Evolutionary conservation across 2,888 invertebrate genomes (phyloP).

Genomic region (Ectemnius continuus): DNA sequence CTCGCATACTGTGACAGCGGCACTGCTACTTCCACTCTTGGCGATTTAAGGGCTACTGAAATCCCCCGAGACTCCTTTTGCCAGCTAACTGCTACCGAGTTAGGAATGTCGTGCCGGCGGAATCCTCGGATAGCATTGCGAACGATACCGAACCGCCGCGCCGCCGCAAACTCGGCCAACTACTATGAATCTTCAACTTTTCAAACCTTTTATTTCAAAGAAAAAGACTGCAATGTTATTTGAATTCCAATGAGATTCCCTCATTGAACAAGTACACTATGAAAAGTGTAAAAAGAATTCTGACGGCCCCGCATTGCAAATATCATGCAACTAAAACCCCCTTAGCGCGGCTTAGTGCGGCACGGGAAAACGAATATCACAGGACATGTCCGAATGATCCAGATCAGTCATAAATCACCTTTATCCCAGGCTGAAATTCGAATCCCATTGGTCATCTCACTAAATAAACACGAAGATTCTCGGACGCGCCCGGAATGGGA

Average conservation of each 20-base stretch:
- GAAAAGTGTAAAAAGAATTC: no score
- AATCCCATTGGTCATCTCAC: constrained; percentile 2
- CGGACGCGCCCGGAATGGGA: not conserved
- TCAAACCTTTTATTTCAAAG: not conserved
- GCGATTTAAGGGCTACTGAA: constrained; percentile 62
- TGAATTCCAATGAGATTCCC: no score
- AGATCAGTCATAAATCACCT: not conserved
- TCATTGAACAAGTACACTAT: no score
- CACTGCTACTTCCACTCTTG: constrained; percentile 50
- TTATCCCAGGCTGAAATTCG: not conserved
- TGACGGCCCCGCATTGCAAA: no score
- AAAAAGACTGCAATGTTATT: not conserved
- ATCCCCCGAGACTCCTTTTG: constrained; percentile 42
- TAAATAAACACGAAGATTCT: constrained; percentile 5
- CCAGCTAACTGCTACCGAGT: constrained; percentile 37
- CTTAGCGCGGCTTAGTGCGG: no score
- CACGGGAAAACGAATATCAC: no score
- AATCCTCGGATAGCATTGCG: constrained; percentile 9
- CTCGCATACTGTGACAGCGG: constrained; percentile 68
- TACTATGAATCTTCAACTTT: not conserved
- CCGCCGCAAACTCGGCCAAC: not conserved
- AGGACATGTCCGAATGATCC: not conserved
- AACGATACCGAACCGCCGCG: not conserved
- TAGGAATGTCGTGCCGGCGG: constrained; percentile 17
- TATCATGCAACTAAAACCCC: no score